Base-by-base conservation (phyloP, 2,888 invertebrate species). In the Dynastes maya region DNA sequence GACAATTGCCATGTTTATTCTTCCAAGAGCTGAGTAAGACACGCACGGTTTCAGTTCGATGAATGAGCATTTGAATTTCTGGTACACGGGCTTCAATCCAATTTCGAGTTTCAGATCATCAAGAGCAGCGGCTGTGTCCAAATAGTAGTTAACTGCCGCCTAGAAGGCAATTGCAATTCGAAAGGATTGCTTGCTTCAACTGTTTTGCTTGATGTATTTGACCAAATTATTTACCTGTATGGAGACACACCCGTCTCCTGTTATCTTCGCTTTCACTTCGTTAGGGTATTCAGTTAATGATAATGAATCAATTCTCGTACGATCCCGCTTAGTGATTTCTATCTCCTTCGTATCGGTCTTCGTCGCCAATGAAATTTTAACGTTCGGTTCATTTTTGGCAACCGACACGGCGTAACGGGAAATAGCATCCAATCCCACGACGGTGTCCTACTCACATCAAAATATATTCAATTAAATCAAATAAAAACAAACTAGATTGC, bases 1-100 rank as follows among this genome's bases (percentile, higher is more conserved):
- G 82, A 92, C 85, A 13, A 92, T 88, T 45, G 91, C 91, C 92
- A 92, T 92, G 83, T 92, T 92, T 27, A 92, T 91, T 58, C 89
- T 88, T 80, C 90, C 90, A 2, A 89, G 84, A 27, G 86, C 86
- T 27, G 81, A 83, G 76, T 88, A 88, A 2, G 87, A 84, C 49
- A 88, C 82, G 82, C 89, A 89, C 2, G 88, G 86, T 29, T 85
- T 84, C 55, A 91, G 83, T 58, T 87, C 87, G 16, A 89, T 89
- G 79, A 89, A 87, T 0, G 90, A 88, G 82, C 91, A 91, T 82
- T 89, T 87, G 79, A 90, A 90, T 32, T 88, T 88, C 27, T 87
- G 86, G 2, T 89, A 87, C 6, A 89, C 88, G 0, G 90, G 88
- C 16, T 87, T 85, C 13, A 90, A 87, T 55, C 86, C 88, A 6